Evolutionary conservation across 1,140 invertebrate genomes (phyloP), one percentile per base, ranked within the genome.

Genomic region (Neuroterus valhalla): DNA sequence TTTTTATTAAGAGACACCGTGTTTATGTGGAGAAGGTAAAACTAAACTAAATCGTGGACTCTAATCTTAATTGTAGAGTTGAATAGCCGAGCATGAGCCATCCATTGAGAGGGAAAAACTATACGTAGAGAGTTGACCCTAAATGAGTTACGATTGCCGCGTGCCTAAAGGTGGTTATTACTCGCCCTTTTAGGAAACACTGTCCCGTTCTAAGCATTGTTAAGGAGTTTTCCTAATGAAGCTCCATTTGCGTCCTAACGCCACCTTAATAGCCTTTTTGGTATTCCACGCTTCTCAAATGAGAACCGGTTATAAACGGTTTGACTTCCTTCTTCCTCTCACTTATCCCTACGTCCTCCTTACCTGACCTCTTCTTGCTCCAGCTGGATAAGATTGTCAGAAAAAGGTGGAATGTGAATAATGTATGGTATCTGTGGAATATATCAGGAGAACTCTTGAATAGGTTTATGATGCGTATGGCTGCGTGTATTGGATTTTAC

Each of bases 281-380:
- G 55, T 62, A 62, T 62, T 62, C 55, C 55, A 62, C 26, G 55
- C 31, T 62, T 26, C 31, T 62, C n/a, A 62, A 62, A 62, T 62
- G 55, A 62, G 55, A 62, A 14, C 75, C 73, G 77, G 84, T 84
- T 81, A 83, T 84, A 84, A 85, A 84, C 80, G 80, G 78, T 81
- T 82, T 21, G 71, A 76, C 73, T 74, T 78, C 62, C 79, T 81
- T 81, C 75, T 76, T 81, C 76, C 71, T 77, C 68, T 68, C 75
- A 48, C 69, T 69, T 69, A 75, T 72, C 55, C 68, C 46, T 73
- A 43, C 81, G 82, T 83, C 82, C 82, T 80, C 81, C 74, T 85
- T 79, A 85, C 85, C 81, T 75, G 80, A 83, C 80, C 81, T 76
- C 76, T 71, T 44, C 17, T 62, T 62, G 55, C 72, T 62, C 72